A percentile compares a stretch with the other conserved stretches of the same genome.
phyloP scores from a whole-genome alignment of 2,797 vertebrate species.

The Holocentrus rufus region DNA sequence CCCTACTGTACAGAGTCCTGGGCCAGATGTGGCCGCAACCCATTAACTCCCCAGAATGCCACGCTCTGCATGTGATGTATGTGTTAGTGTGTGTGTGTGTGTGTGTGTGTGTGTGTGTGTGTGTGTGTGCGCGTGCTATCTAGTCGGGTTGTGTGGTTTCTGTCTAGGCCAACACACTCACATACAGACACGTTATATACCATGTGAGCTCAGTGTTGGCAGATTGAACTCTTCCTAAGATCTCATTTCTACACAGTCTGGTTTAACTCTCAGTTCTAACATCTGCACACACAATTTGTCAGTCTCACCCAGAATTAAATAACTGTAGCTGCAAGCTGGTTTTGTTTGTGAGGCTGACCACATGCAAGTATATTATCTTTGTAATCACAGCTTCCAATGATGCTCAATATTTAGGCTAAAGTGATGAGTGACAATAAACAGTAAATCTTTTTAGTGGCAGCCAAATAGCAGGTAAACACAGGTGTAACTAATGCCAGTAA shows the following conservation, averaged over 20 bases:
- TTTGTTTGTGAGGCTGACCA: no score
- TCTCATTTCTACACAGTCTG: background rate
- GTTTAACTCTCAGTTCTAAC: no score
- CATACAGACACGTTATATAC: background rate
- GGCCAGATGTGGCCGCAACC: constrained; percentile 67
- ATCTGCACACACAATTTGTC: no score
- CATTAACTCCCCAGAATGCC: constrained; percentile 75
- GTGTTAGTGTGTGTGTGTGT: constrained; percentile 16
- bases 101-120: background rate
- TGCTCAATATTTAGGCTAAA: no score
- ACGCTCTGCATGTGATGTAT: constrained; percentile 62
- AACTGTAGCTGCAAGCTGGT: no score
- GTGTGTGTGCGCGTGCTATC: constrained; percentile 21
- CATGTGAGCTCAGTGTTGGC: background rate
- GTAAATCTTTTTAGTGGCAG: no score
- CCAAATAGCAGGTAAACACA: no score
- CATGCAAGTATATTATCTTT: no score
- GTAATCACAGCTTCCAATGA: no score
- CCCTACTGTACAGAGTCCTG: constrained; percentile 36
- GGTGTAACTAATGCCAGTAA: no score
- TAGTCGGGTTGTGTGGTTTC: constrained; percentile 29
- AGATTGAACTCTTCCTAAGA: background rate
- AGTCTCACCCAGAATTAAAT: no score
- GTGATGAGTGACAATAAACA: no score
- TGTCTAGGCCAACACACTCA: constrained; percentile 43